Percentiles rank a stretch among this genome's conserved stretches.
Evolutionary conservation across 1,140 invertebrate genomes (phyloP).

Genomic region (Cherax quadricarinatus): DNA sequence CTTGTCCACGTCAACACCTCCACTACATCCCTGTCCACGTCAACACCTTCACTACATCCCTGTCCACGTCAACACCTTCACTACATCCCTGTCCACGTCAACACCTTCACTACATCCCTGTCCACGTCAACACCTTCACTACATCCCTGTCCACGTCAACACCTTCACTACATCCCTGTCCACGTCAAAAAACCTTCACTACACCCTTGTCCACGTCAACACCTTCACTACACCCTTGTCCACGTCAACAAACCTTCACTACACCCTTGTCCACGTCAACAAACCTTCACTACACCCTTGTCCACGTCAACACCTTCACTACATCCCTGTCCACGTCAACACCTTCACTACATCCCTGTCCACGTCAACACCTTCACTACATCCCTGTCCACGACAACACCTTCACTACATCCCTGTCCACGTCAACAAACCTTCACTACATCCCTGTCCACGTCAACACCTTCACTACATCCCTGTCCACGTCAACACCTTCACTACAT

Average conservation of each 20-base stretch:
- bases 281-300: background rate
- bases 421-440: background rate
- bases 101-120: background rate
- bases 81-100: background rate
- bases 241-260: background rate
- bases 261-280: background rate
- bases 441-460: background rate
- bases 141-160: background rate
- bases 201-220: background rate
- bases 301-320: background rate
- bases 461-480: background rate
- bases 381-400: background rate
- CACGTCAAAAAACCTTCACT: background rate
- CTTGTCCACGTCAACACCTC: background rate
- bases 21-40: background rate
- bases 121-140: background rate
- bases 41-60: background rate
- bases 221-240: background rate
- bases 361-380: background rate
- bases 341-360: background rate
- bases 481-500: background rate
- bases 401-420: background rate
- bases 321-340: background rate
- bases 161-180: background rate
- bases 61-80: background rate